Evolutionary conservation across 2,888 invertebrate species (phyloP).

Genomic region (Plebejus anna): DNA sequence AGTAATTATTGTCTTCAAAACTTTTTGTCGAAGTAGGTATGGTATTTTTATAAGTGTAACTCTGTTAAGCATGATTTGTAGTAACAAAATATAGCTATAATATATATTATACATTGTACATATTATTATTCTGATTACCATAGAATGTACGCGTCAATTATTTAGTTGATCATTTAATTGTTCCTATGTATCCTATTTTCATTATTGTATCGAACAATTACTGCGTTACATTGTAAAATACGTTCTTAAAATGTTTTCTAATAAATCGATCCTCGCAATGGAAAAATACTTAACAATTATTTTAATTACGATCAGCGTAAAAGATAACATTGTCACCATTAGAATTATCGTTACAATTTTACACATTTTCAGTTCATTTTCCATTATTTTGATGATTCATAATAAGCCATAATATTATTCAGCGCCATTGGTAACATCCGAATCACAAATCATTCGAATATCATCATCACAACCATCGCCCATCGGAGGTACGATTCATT

Average conservation of each 20-base stretch:
- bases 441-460: neutral
- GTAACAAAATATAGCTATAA: neutral
- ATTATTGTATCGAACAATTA: neutral
- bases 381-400: neutral
- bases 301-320: neutral
- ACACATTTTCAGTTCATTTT: neutral
- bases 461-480: neutral
- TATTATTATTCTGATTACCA: neutral
- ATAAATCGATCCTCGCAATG: neutral
- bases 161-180: neutral
- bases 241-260: neutral
- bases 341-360: neutral
- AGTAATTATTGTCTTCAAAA: neutral
- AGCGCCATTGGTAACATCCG: neutral
- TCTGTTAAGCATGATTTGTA: too few species aligned
- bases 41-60: neutral
- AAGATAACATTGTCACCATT: neutral
- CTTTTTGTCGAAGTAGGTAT: neutral
- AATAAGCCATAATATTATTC: neutral
- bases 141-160: neutral
- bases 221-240: neutral
- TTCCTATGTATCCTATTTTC: neutral
- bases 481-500: neutral
- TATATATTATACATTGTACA: neutral
- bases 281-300: conserved; percentile 4